Base-by-base conservation (phyloP, 2,888 invertebrate species). In the Aphidius colemani region DNA sequence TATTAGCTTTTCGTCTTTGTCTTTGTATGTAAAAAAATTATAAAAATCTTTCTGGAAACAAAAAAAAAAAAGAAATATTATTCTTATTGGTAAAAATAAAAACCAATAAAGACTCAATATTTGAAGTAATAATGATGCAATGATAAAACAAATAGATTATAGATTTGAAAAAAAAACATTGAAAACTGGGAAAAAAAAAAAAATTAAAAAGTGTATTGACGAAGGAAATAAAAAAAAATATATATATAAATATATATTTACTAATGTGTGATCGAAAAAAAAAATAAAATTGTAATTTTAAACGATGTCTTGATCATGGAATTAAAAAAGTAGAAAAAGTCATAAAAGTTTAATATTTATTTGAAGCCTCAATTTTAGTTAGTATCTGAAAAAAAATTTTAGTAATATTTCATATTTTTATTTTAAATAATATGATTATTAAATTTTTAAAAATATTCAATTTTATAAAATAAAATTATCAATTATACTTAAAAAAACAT, bases 211-310 rank as follows among this genome's bases (percentile, higher is more conserved):
- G 7, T 7, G 7, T 43, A 39, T 39, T n/a, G 39, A 18, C 13
- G 13, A 18, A 18, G 2, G 2, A 18, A 18, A 18, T 18, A 18
- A 18, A 18, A 18, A 18, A 18, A 18, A n/a, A n/a, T n/a, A 18
- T 18, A 18, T 18, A 18, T 18, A 18, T 18, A 18, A 18, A 18
- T 18, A 18, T 18, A 18, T 18, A 18, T 18, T 18, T 18, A 18
- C 1, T 18, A 18, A 18, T 18, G 13, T 18, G 13, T 18, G 13
- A 18, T 18, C 13, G 13, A 18, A 18, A 18, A 18, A 30, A 53
- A 56, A 46, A 18, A 56, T 10, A 46, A 45, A 11, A 57, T 40
- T 57, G 57, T 57, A 57, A 57, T 46, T 57, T 48, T 11, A 30
- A 30, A 30, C 30, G 30, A 48, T 46, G 57, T 57, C 40, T 57